These are phyloP conservation scores for Cebus imitator DNA, from an alignment of 2,113 vertebrate genomes.

Conservation along the genomic window DNA sequence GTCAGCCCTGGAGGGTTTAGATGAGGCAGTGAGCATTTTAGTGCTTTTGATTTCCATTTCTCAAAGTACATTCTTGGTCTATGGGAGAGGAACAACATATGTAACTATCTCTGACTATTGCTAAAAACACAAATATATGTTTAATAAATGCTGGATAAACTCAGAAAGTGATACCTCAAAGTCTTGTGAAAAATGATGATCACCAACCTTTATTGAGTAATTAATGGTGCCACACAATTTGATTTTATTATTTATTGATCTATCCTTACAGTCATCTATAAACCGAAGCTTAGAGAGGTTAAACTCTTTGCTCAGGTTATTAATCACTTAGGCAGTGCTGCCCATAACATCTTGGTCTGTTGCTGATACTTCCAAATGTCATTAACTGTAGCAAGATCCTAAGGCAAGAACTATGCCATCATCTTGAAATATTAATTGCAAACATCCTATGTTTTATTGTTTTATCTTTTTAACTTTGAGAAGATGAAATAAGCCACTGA, in stretches of 20 bases:
- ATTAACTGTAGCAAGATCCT: neutral
- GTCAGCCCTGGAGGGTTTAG: neutral
- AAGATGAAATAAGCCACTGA: neutral
- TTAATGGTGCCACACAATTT: neutral
- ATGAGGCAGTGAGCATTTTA: too few species aligned
- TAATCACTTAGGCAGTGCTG: neutral
- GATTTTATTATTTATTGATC: neutral
- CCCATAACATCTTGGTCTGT: neutral
- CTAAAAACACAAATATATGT: neutral
- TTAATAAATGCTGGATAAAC: neutral
- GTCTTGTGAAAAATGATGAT: neutral
- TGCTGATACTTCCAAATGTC: neutral
- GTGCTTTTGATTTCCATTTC: neutral
- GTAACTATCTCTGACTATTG: neutral
- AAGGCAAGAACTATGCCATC: neutral
- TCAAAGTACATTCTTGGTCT: neutral
- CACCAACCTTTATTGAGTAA: neutral
- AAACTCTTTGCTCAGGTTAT: neutral
- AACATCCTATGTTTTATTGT: neutral
- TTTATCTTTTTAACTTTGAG: constrained; percentile 23
- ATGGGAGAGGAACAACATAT: neutral
- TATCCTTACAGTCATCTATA: neutral
- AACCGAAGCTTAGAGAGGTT: neutral
- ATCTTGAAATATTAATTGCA: constrained; percentile 13
- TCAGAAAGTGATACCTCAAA: neutral